phyloP scores from a whole-genome alignment of 2,113 vertebrate species.

The Danionella cerebrum region DNA sequence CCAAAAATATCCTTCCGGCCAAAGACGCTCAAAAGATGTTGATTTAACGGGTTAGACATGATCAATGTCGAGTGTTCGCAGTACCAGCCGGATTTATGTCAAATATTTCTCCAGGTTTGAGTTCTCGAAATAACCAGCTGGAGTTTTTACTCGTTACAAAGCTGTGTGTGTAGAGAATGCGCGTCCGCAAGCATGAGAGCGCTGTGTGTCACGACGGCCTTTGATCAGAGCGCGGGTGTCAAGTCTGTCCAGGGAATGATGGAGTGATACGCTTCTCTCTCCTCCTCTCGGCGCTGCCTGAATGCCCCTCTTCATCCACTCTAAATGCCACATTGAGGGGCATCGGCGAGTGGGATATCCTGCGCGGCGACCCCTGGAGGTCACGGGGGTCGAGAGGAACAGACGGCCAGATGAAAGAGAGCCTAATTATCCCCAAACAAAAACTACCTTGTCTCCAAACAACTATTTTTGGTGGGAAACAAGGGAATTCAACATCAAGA shows the following conservation, averaged over 20 bases:
- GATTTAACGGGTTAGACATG: too few relatives aligned
- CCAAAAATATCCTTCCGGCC: too few relatives aligned
- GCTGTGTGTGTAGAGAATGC: too few relatives aligned
- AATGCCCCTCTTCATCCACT: constrained; percentile 71
- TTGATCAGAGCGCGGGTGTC: constrained; percentile 67
- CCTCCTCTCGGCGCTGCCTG: constrained; percentile 52
- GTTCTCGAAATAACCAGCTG: too few relatives aligned
- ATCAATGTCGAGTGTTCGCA: too few relatives aligned
- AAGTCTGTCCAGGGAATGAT: constrained; percentile 63
- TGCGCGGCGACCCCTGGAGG: constrained; percentile 64
- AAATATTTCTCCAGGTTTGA: too few relatives aligned
- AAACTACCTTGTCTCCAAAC: constrained; percentile 72
- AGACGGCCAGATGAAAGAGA: constrained; percentile 69
- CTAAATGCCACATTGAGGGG: constrained; percentile 73
- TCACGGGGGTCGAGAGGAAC: constrained; percentile 68
- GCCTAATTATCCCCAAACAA: constrained; percentile 66
- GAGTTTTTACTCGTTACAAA: too few relatives aligned
- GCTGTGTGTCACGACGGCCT: constrained; percentile 58
- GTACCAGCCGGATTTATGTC: too few relatives aligned
- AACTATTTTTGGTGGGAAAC: constrained; percentile 69
- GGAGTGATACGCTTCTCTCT: constrained; percentile 65
- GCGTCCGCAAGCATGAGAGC: too few relatives aligned
- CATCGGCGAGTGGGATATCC: constrained; percentile 71
- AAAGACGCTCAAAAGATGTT: too few relatives aligned
- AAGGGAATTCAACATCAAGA: constrained; percentile 63